Base-by-base conservation (phyloP, 2,888 invertebrate species). In the Ariolimax columbianus region DNA sequence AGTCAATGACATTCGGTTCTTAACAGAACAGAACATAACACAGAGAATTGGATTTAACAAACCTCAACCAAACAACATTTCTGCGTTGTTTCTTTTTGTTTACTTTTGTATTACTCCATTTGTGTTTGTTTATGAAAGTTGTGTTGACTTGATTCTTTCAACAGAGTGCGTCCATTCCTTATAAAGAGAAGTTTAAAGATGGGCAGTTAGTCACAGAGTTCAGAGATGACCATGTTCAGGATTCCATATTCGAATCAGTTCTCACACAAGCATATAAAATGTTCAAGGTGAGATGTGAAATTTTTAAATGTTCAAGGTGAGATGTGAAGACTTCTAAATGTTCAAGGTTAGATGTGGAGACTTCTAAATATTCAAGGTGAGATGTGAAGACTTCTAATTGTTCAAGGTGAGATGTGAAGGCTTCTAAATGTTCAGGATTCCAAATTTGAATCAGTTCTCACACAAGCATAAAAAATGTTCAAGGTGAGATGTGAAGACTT, bases 391-490 rank as follows among this genome's bases (percentile, higher is more conserved):
- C n/a, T n/a, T n/a, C n/a, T n/a, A n/a, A n/a, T n/a, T n/a, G n/a
- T n/a, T n/a, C n/a, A n/a, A n/a, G n/a, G n/a, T n/a, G n/a, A n/a
- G n/a, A n/a, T n/a, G n/a, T n/a, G n/a, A n/a, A 95, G 96, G 88
- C 96, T 96, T 87, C 97, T 97, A 88, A 96, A 97, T 93, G 96
- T 98, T 0, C 96, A 97, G 89, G 97, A 97, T 92, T 95, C 95
- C 89, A 96, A 97, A 40, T 97, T 96, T 93, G 95, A 96, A 86
- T 95, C 96, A 14, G 95, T 97, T 51, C 94, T 97, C 0, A 95
- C 95, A 88, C 96, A 97, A 94, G 96, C 97, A 11, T 98, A 98
- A 93, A 96, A 96, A 90, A 97, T 97, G 96, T 98, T 97, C 85
- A 93, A 91, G 89, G 94, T 94, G 89, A 86, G 86, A 0, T 63